Base-by-base conservation (phyloP, 1,140 invertebrate species). In the Atta texana region DNA sequence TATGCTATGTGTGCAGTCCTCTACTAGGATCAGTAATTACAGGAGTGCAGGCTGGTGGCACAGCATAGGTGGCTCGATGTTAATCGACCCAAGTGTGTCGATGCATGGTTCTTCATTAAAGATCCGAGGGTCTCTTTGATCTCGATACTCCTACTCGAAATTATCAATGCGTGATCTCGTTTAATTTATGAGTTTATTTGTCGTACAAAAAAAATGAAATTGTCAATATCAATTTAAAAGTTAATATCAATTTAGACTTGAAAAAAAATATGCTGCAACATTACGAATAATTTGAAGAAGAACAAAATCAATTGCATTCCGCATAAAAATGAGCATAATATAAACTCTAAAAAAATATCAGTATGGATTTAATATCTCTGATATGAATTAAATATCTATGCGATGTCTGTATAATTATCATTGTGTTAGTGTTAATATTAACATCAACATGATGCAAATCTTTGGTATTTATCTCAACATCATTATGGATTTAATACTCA, bases 21-120 rank as follows among this genome's bases (percentile, higher is more conserved):
- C 53, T n/a, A 16, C 57, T 21, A 51, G 63, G 75, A 78, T 90
- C 74, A 85, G 77, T 84, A 90, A 90, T 90, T 90, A 90, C 80
- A 80, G 28, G 51, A 90, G 80, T 89, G 39, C 39, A 44, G 68
- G 86, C 31, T 69, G n/a, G 24, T 24, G 24, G 24, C 24, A 24
- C 21, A 64, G 18, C 72, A 49, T 53, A 53, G 85, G n/a, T 75
- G 34, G 34, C 14, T 18, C 75, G 63, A 90, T 85, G 80, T 61
- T 90, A 90, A 90, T 90, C 75, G 86, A 61, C 44, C 63, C 55
- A 51, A 88, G 88, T 64, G 63, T 71, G 53, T 85, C 80, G 88
- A 90, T 90, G 75, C 64, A 44, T 34, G 51, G 34, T 64, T 59
- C 88, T 89, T 85, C 77, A 78, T 89, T 86, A 89, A 68, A 89